Conservation (phyloP, 2,888 invertebrate genomes). For the Adineta ricciae region DNA sequence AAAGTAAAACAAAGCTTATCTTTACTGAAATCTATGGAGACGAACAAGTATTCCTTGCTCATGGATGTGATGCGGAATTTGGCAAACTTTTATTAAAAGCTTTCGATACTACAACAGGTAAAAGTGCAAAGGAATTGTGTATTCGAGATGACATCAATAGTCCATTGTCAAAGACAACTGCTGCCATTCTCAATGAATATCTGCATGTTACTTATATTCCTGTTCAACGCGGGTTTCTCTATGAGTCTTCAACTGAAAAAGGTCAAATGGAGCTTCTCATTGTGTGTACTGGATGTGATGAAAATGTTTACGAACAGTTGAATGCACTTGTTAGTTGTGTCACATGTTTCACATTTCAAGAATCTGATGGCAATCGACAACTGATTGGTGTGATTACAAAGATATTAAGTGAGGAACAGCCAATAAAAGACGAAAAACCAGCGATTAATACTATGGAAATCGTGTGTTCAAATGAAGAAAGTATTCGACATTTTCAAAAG, state of each 20-base stretch:
- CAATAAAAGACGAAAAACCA: neutral
- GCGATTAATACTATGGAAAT: neutral
- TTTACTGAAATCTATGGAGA: constrained; percentile 14
- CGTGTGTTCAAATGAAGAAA: constrained; percentile 18
- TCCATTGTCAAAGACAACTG: neutral
- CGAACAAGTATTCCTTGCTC: constrained; percentile 1
- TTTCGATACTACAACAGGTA: constrained; percentile 18
- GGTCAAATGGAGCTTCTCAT: neutral
- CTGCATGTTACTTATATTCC: constrained; percentile 16
- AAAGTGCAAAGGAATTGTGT: neutral
- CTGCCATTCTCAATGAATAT: neutral
- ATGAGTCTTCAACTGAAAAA: neutral
- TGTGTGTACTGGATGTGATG: neutral
- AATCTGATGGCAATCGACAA: neutral
- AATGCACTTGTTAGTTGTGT: neutral
- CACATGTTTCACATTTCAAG: neutral
- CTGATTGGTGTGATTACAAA: neutral
- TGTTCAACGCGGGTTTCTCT: neutral
- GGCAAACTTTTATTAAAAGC: neutral
- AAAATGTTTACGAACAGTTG: constrained; percentile 1
- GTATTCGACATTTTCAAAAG: neutral
- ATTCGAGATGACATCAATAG: constrained; percentile 12
- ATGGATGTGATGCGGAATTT: neutral
- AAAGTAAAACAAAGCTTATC: constrained; percentile 20
- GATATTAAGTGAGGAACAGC: neutral